These are phyloP conservation scores for Brotogeris chrysoptera DNA, from an alignment of 2,797 vertebrate species.

Conservation along the genomic window DNA sequence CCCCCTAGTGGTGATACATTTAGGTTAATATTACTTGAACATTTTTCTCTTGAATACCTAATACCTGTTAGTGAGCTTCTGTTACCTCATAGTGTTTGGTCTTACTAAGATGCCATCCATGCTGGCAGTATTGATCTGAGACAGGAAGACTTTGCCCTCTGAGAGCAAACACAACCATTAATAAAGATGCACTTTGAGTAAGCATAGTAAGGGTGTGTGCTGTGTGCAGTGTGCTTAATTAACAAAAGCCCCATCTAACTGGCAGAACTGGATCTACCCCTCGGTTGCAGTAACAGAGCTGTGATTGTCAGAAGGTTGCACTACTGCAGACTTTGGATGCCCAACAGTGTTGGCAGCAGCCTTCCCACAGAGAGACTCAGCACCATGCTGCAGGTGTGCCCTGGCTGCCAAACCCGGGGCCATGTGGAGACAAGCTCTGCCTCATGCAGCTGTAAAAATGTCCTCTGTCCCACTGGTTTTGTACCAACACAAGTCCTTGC, in stretches of 20 bases:
- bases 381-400: neutral
- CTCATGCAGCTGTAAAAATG: neutral
- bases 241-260: neutral
- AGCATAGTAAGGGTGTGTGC: fast-evolving
- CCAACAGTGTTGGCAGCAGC: fast-evolving
- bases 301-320: neutral
- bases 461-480: neutral
- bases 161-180: neutral
- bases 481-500: neutral
- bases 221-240: neutral
- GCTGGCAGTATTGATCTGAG: neutral
- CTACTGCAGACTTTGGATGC: fast-evolving
- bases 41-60: slow-evolving; percentile 72
- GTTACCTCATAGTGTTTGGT: neutral
- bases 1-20: neutral
- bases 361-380: neutral
- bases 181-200: neutral
- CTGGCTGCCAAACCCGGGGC: fast-evolving
- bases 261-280: neutral
- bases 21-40: slow-evolving; percentile 68
- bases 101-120: neutral
- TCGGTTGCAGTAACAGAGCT: neutral
- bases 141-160: neutral
- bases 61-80: slow-evolving; percentile 27
- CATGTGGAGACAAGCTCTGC: neutral